These are phyloP conservation scores for Tetranychus cinnabarinus DNA, from an alignment of 1,140 invertebrate species.

Conservation along the genomic window DNA sequence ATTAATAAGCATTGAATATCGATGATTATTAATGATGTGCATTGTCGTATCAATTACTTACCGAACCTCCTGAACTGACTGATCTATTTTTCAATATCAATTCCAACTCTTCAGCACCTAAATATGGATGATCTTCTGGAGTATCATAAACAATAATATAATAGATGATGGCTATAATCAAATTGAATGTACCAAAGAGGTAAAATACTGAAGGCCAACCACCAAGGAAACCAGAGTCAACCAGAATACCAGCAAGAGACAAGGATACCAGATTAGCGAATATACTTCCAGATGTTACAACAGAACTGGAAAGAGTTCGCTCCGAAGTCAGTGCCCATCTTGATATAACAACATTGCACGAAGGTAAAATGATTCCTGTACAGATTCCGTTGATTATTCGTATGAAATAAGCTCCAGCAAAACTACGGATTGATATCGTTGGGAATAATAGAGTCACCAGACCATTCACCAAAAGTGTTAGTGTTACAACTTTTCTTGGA, in stretches of 20 bases:
- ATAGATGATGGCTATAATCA: constrained; percentile 62
- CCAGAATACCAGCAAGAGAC: constrained; percentile 15
- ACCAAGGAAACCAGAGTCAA: constrained; percentile 5
- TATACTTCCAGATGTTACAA: constrained; percentile 14
- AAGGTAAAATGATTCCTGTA: constrained; percentile 19
- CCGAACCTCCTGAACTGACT: neutral
- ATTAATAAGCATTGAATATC: no score
- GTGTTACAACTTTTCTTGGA: no score
- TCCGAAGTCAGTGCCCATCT: constrained; percentile 13
- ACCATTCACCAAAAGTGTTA: no score
- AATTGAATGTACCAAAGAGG: constrained; percentile 25
- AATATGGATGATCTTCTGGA: constrained; percentile 43
- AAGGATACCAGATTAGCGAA: constrained; percentile 17
- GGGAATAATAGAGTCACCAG: no score
- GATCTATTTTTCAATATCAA: constrained; percentile 36
- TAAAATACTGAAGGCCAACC: constrained; percentile 11
- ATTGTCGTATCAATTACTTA: neutral
- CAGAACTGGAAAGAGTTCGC: constrained; percentile 1
- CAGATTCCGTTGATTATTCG: neutral
- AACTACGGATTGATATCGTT: no score
- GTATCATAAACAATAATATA: constrained; percentile 58
- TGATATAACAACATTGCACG: constrained; percentile 20
- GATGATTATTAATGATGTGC: neutral
- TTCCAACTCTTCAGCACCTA: constrained; percentile 48
- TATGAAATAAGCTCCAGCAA: no score